Evolutionary conservation across 2,888 invertebrate genomes (phyloP).

Genomic region (Machimus atricapillus): DNA sequence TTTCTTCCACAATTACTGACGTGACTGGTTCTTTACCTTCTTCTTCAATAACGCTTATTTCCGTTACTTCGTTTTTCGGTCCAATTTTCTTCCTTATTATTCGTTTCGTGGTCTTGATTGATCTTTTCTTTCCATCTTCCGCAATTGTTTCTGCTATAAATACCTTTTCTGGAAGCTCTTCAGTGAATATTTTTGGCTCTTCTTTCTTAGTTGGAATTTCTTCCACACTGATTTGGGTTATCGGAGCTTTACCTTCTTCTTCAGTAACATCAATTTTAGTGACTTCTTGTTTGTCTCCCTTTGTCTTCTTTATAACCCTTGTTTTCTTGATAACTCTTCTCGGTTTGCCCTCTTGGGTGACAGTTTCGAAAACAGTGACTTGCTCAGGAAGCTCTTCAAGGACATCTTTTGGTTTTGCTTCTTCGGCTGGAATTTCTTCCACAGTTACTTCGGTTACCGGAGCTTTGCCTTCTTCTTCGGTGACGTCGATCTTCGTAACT

Average conservation of each 20-base stretch:
- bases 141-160: conserved; percentile 57
- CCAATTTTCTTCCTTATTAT: conserved; percentile 58
- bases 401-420: conserved; percentile 49
- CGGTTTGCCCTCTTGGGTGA: conserved; percentile 55
- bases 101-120: conserved; percentile 42
- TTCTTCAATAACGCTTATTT: conserved; percentile 52
- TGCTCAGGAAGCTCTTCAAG: conserved; percentile 52
- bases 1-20: conserved; percentile 49
- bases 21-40: conserved; percentile 53
- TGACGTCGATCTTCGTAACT: conserved; percentile 59
- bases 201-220: conserved; percentile 56
- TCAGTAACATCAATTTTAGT: conserved; percentile 63
- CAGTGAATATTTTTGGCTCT: conserved; percentile 50
- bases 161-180: conserved; percentile 55
- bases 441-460: conserved; percentile 52
- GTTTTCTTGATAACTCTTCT: conserved; percentile 56
- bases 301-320: conserved; percentile 56
- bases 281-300: conserved; percentile 54
- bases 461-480: conserved; percentile 51
- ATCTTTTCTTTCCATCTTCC: conserved; percentile 46
- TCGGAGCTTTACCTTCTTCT: conserved; percentile 62
- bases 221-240: conserved; percentile 55
- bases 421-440: conserved; percentile 48
- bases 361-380: conserved; percentile 56
- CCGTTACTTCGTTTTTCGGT: conserved; percentile 56